Percentiles rank a stretch among this genome's conserved stretches.
Evolutionary conservation across 92 coral and sea anemone genomes (phyloP).

Genomic region (Bergia sp.): DNA sequence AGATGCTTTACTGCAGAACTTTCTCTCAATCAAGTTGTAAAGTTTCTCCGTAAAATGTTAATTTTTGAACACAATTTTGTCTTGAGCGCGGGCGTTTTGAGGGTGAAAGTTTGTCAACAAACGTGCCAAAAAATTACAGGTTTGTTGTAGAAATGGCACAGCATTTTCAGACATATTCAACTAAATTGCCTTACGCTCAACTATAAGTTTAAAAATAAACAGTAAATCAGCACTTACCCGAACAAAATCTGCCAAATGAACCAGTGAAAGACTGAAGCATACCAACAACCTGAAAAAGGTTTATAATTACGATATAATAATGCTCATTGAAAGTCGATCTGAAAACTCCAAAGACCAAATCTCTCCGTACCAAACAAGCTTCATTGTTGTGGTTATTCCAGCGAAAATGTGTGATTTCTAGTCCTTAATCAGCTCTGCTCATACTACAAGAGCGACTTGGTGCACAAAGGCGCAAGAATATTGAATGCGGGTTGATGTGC

Average conservation of each 20-base stretch:
- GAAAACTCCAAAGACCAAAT: not conserved
- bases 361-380: conserved; percentile 8
- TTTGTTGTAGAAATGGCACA: not conserved
- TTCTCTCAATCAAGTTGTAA: not conserved
- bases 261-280: conserved; percentile 28
- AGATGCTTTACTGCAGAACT: not conserved
- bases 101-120: not conserved
- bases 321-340: no score
- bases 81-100: not conserved
- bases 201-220: not conserved
- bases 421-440: not conserved
- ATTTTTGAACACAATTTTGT: not conserved
- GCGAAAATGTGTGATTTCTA: not conserved
- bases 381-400: not conserved
- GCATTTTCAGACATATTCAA: not conserved
- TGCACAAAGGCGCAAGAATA: not conserved
- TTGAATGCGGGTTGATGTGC: not conserved
- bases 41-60: not conserved
- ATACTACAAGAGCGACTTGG: not conserved
- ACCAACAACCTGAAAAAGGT: conserved; percentile 9
- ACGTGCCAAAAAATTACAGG: not conserved
- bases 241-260: conserved; percentile 11
- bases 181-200: not conserved
- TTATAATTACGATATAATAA: not conserved
- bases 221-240: not conserved